These are phyloP conservation scores for Rhyacophila evoluta DNA, from an alignment of 2,888 invertebrate species.

Conservation along the genomic window DNA sequence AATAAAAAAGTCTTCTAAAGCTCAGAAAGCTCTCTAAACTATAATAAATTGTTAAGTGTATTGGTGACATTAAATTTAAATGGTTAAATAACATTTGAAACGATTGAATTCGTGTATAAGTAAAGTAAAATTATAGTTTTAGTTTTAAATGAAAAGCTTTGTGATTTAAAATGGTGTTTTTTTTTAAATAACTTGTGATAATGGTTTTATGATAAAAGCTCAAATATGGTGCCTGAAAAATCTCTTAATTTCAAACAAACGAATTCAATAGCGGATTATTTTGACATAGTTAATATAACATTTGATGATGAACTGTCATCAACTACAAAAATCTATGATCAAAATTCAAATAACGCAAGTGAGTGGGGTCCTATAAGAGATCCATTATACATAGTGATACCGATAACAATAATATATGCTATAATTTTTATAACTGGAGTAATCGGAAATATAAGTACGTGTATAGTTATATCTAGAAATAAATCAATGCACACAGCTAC, in stretches of 20 bases:
- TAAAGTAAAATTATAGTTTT: too few species aligned
- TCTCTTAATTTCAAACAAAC: background rate
- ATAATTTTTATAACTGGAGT: slow-evolving; percentile 84
- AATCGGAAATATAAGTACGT: slow-evolving; percentile 86
- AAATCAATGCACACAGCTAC: slow-evolving; percentile 87
- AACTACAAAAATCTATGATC: background rate
- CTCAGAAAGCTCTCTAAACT: too few species aligned
- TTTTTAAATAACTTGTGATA: too few species aligned
- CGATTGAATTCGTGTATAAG: too few species aligned
- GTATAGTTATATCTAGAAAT: slow-evolving; percentile 85
- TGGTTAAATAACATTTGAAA: too few species aligned
- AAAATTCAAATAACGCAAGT: slow-evolving; percentile 12
- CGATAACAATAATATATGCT: slow-evolving; percentile 81
- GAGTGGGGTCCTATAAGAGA: slow-evolving; percentile 66
- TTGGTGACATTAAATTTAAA: too few species aligned
- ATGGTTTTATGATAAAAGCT: background rate
- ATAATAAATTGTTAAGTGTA: too few species aligned
- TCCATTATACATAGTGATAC: slow-evolving; percentile 74
- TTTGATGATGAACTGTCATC: slow-evolving; percentile 13
- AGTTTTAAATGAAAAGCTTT: too few species aligned
- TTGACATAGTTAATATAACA: slow-evolving; percentile 46
- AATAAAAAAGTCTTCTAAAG: too few species aligned
- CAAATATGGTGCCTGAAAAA: background rate
- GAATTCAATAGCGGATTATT: slow-evolving; percentile 48
- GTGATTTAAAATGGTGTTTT: too few species aligned